Evolutionary conservation across 2,888 invertebrate genomes (phyloP).

Genomic region (Scaptomyza reducta): DNA sequence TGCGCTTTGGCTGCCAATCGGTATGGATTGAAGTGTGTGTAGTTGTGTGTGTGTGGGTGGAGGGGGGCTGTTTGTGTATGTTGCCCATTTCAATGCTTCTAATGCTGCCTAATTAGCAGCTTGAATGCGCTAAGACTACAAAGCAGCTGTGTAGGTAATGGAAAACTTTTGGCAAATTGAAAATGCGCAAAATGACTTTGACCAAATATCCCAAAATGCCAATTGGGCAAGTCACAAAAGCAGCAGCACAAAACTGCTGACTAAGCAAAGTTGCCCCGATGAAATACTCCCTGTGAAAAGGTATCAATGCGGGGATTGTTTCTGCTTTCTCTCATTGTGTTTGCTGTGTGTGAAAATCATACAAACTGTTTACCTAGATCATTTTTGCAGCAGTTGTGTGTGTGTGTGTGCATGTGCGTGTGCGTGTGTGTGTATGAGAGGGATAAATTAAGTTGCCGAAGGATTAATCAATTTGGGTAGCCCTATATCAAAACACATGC

Average conservation of each 20-base stretch:
- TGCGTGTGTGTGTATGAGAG: slow-evolving; percentile 14
- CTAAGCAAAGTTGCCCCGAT: slow-evolving; percentile 48
- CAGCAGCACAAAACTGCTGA: slow-evolving; percentile 43
- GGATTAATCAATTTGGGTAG: slow-evolving; percentile 50
- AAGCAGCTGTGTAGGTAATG: slow-evolving; percentile 56
- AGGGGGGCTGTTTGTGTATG: neutral
- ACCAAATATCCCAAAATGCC: slow-evolving; percentile 76
- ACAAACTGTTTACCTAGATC: slow-evolving; percentile 60
- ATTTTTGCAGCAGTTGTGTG: slow-evolving; percentile 35
- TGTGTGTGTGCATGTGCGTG: neutral
- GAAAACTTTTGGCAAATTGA: slow-evolving; percentile 74
- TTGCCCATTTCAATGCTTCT: slow-evolving; percentile 59
- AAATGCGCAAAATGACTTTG: slow-evolving; percentile 78
- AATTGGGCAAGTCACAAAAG: slow-evolving; percentile 75
- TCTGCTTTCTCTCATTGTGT: neutral
- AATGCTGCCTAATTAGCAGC: slow-evolving; percentile 77
- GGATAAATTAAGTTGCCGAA: slow-evolving; percentile 55
- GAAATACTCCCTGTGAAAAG: slow-evolving; percentile 49
- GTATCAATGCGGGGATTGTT: slow-evolving; percentile 41
- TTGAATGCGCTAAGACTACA: slow-evolving; percentile 79
- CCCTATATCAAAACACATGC: slow-evolving; percentile 60
- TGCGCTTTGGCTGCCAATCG: slow-evolving; percentile 59
- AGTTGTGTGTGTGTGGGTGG: too few relatives aligned
- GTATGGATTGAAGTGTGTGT: neutral
- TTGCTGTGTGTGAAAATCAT: slow-evolving; percentile 51